Evolutionary conservation across 2,888 invertebrate species (phyloP), one percentile per base, ranked within the genome.

Genomic region (Pelosia muscerda): DNA sequence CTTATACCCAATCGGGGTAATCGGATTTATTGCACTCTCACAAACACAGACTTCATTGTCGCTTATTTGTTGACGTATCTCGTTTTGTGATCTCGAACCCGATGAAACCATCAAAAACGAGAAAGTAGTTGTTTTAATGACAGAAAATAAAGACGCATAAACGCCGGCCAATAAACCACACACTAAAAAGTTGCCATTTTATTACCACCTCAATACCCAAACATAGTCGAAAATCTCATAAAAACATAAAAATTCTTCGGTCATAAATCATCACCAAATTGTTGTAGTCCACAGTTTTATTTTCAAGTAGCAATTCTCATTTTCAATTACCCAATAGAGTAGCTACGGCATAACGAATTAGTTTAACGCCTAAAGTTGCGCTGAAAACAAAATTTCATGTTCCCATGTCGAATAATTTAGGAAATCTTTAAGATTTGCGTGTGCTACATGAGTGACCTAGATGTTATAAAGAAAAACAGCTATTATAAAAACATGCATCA

Each of bases 401-500:
- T 80, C 72, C 72, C 72, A 72, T 69, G 69, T 61, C 72, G 57
- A 68, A 69, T 66, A 64, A 13, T 8, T 53, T 61, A 13, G 71
- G 68, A 72, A 61, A n/a, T 49, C 25, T 67, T 67, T 49, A 63
- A 63, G 11, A 49, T n/a, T 34, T n/a, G 25, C 38, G 56, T 74
- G 70, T 69, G 42, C 70, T 71, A 31, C 67, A 78, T 76, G 68
- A 76, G 68, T 25, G 79, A 80, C 77, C 81, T 78, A 82, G 68
- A 78, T 78, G 68, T 74, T 76, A 64, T 26, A 25, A 11, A 34
- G n/a, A 55, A 55, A 55, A 42, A 73, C 53, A 25, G 13, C 49
- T 59, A 69, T 74, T 75, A 77, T 78, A 77, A 82, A 81, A 79
- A 79, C 77, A 78, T 75, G 71, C 77, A 84, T 81, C 78, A 69